Evolutionary conservation across 2,888 invertebrate genomes (phyloP), one percentile per base, ranked within the genome.

Genomic region (Caenorhabditis japonica): DNA sequence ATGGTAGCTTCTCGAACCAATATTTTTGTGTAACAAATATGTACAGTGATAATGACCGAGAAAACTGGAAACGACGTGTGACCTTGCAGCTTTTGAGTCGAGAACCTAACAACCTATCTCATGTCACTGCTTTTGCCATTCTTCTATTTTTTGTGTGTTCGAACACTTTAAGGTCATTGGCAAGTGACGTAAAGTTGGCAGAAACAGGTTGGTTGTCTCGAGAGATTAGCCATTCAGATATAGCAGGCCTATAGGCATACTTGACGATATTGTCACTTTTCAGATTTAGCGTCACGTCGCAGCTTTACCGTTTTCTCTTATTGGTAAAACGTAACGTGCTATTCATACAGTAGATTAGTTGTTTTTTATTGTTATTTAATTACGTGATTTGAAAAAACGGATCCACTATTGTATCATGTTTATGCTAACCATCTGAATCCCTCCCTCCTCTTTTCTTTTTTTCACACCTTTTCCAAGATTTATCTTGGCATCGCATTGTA

Each of bases 151-250:
- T n/a, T n/a, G n/a, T n/a, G n/a, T n/a, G n/a, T n/a, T 47, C 8
- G 39, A 49, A 49, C 30, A 34, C 15, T 30, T 13, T 27, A 51
- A 43, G 49, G 60, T 47, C 47, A 47, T 30, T 33, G 8, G 30
- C 15, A 12, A n/a, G 30, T 27, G 46, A 46, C 47, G 47, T 47
- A 33, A 27, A 12, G 33, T 46, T 25, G 30, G 15, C 47, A 17
- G 30, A 47, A 51, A 36, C 41, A 25, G 60, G 51, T 47, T 47
- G 30, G n/a, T n/a, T n/a, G n/a, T 47, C 47, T 47, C 47, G 43
- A 33, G 49, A 61, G 60, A 61, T 61, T 61, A 61, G 52, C 60
- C 60, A 43, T 19, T n/a, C 30, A 52, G 60, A 61, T 59, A 61
- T 36, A 58, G 23, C 10, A 17, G 21, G 33, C 13, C 21, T 17